Evolutionary conservation across 2,888 invertebrate genomes (phyloP), one percentile per base, ranked within the genome.

Genomic region (Agelastica alni): DNA sequence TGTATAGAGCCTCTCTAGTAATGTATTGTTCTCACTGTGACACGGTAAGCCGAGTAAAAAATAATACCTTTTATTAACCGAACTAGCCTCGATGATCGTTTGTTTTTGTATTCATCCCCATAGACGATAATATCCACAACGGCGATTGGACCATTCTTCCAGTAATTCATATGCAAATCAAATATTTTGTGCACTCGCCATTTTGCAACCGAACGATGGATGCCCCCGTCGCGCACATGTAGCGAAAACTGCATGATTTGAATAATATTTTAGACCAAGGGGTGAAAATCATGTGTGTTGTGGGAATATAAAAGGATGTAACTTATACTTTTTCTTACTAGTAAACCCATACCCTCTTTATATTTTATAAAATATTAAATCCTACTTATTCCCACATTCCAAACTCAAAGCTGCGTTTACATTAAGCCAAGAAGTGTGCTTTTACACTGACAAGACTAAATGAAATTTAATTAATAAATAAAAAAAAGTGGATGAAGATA

Each of bases 171-270:
- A 68, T 68, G 65, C 67, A 64, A 65, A 52, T 59, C 62, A 61
- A 53, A 67, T 66, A 61, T 66, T 60, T 61, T 59, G 59, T 66
- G 68, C 65, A 63, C 60, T 66, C 57, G 68, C 65, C 64, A 62
- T 69, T 70, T 67, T 61, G 58, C 55, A n/a, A n/a, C n/a, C n/a
- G 64, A 68, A 66, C 66, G 67, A 65, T 63, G 62, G 66, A 68
- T 68, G 70, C 68, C 67, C 67, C 53, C 64, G 51, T 62, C 64
- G 62, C 63, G 55, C 60, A 49, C 62, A 65, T 64, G 64, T 63
- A 66, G 58, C 61, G 63, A 65, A 68, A 65, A 64, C 58, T 65
- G 65, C 66, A 67, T 61, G 67, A 67, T 69, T 61, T 66, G 68
- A 69, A 69, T 70, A 70, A 70, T 43, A 28, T 28, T 9, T 10